Evolutionary conservation across 2,888 invertebrate species (phyloP).

Genomic region (Clitarchus hookeri): DNA sequence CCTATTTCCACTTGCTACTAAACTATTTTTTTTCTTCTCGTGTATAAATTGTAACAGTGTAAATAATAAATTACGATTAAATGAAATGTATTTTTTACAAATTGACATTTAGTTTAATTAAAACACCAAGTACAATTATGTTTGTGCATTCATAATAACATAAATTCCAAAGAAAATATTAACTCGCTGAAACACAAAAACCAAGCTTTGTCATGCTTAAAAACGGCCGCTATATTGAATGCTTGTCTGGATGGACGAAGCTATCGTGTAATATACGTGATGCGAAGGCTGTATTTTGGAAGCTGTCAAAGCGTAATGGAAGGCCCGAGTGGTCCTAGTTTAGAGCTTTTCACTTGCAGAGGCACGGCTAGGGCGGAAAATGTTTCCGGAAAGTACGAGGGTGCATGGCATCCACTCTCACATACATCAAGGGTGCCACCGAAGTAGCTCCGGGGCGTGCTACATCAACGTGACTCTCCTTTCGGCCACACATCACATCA

Average conservation of each 20-base stretch:
- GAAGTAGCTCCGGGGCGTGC: neutral
- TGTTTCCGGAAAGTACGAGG: neutral
- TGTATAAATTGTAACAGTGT: too few species aligned
- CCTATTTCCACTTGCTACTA: too few species aligned
- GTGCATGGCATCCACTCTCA: neutral
- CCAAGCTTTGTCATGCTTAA: too few species aligned
- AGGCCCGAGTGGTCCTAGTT: neutral
- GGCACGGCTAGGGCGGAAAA: neutral
- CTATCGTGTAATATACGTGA: neutral
- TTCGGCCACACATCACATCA: too few species aligned
- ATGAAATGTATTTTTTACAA: too few species aligned
- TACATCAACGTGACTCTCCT: neutral
- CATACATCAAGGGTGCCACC: neutral
- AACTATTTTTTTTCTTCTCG: too few species aligned
- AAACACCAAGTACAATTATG: too few species aligned
- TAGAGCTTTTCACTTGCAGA: slow-evolving; percentile 1
- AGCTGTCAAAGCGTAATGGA: neutral
- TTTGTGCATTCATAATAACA: too few species aligned
- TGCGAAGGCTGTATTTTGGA: neutral
- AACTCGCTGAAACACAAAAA: too few species aligned
- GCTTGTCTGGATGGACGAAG: neutral
- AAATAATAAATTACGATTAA: too few species aligned
- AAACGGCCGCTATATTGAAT: neutral
- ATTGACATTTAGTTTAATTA: too few species aligned
- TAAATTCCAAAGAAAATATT: too few species aligned